Conservation (phyloP, 23 tunicate genomes). For the Styela clava region DNA sequence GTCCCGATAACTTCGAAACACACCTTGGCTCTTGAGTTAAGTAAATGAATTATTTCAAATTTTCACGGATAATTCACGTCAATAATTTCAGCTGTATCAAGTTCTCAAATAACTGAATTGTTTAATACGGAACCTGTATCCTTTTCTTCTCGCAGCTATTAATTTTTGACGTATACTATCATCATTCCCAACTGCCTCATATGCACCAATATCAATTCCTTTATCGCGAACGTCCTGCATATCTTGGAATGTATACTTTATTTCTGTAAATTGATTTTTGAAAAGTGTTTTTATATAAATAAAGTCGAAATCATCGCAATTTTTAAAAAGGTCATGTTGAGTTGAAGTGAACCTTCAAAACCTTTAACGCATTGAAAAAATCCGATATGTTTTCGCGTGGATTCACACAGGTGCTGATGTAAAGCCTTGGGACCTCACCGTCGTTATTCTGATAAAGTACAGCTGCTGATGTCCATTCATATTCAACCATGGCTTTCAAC, state of each 20-base stretch:
- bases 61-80: no score
- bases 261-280: slow-evolving; percentile 26
- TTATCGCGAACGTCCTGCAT: slow-evolving; percentile 43
- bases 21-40: no score
- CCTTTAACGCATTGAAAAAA: no score
- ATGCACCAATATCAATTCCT: slow-evolving; percentile 56
- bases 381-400: no score
- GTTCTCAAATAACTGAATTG: no score
- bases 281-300: background rate
- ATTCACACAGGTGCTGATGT: no score
- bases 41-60: no score
- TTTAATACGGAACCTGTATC: no score
- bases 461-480: slow-evolving; percentile 51
- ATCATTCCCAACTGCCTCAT: slow-evolving; percentile 34
- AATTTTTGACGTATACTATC: slow-evolving; percentile 37
- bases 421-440: slow-evolving; percentile 38
- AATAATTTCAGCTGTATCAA: no score
- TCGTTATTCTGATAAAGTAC: slow-evolving; percentile 52
- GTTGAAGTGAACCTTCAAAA: background rate
- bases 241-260: slow-evolving; percentile 48
- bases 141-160: slow-evolving; percentile 49
- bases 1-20: no score
- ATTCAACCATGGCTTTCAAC: slow-evolving; percentile 40
- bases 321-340: background rate
- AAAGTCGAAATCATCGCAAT: background rate